These are phyloP conservation scores for Dreissena rostriformis DNA, from an alignment of 1,140 invertebrate genomes.

Conservation along the genomic window DNA sequence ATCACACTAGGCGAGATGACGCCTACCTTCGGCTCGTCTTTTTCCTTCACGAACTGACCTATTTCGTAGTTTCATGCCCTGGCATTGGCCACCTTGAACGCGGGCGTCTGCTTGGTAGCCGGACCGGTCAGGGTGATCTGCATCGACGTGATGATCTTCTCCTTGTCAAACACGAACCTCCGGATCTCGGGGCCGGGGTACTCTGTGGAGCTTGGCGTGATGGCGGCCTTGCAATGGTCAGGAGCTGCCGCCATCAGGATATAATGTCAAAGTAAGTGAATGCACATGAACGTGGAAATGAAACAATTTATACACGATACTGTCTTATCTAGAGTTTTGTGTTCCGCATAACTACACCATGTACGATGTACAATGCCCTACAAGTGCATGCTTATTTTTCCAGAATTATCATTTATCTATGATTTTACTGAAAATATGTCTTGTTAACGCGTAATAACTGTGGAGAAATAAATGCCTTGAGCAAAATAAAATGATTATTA, in stretches of 20 bases:
- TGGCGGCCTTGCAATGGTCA: neutral
- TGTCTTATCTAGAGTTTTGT: too few relatives aligned
- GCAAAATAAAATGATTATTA: too few relatives aligned
- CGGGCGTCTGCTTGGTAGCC: neutral
- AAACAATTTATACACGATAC: too few relatives aligned
- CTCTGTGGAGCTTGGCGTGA: neutral
- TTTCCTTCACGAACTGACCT: constrained; percentile 1
- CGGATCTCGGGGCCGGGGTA: neutral
- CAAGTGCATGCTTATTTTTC: too few relatives aligned
- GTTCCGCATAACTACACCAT: too few relatives aligned
- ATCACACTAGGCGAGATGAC: neutral
- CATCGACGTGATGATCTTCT: constrained; percentile 53
- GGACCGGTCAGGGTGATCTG: neutral
- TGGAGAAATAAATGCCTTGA: too few relatives aligned
- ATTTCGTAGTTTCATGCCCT: constrained; percentile 42
- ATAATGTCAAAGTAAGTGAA: too few relatives aligned
- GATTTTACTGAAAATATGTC: too few relatives aligned
- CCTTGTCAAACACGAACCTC: constrained; percentile 37
- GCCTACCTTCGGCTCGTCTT: neutral
- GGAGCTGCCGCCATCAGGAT: neutral
- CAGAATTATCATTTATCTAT: too few relatives aligned
- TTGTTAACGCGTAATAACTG: too few relatives aligned
- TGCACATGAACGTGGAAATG: too few relatives aligned
- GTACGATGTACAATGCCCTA: too few relatives aligned
- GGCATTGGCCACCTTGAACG: constrained; percentile 44